A percentile compares a stretch with the other conserved stretches of the same genome.
Evolutionary conservation across 2,888 invertebrate species (phyloP).

Genomic region (Epiblema foenella): DNA sequence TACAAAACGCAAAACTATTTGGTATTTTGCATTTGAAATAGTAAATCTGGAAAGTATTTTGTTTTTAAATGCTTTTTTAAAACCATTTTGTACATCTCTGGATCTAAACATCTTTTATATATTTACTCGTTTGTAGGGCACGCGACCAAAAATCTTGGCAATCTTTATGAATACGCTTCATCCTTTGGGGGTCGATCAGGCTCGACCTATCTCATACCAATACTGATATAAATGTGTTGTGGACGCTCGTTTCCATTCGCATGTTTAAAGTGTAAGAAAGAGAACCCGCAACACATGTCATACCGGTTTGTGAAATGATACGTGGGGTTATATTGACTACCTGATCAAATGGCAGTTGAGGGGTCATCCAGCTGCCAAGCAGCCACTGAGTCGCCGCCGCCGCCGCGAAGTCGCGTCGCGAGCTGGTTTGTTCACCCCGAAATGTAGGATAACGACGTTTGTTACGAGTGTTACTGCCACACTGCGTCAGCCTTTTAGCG

Average conservation of each 20-base stretch:
- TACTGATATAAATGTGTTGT: not conserved
- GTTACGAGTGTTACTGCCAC: constrained; percentile 75
- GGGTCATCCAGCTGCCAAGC: constrained; percentile 59
- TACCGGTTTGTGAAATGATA: not conserved
- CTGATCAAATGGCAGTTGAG: constrained; percentile 64
- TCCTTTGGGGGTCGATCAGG: constrained; percentile 41
- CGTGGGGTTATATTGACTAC: not conserved
- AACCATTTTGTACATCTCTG: too few relatives aligned
- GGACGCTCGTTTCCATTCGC: not conserved
- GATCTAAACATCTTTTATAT: constrained; percentile 15
- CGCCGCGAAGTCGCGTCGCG: constrained; percentile 64
- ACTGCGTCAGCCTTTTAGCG: constrained; percentile 62
- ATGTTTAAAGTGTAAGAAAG: not conserved
- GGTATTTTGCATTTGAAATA: too few relatives aligned
- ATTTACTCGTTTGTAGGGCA: constrained; percentile 30
- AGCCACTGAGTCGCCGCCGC: constrained; percentile 56
- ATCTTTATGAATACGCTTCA: constrained; percentile 40
- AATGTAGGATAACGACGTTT: constrained; percentile 79
- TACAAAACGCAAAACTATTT: too few relatives aligned
- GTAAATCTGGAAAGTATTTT: too few relatives aligned
- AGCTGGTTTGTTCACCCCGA: constrained; percentile 76
- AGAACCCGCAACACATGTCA: not conserved
- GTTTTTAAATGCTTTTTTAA: too few relatives aligned
- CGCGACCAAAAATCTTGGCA: constrained; percentile 39
- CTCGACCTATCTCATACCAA: not conserved